Percentiles rank a stretch among this genome's conserved stretches.
Evolutionary conservation across 2,888 invertebrate genomes (phyloP).

Genomic region (Tetropium fuscum): DNA sequence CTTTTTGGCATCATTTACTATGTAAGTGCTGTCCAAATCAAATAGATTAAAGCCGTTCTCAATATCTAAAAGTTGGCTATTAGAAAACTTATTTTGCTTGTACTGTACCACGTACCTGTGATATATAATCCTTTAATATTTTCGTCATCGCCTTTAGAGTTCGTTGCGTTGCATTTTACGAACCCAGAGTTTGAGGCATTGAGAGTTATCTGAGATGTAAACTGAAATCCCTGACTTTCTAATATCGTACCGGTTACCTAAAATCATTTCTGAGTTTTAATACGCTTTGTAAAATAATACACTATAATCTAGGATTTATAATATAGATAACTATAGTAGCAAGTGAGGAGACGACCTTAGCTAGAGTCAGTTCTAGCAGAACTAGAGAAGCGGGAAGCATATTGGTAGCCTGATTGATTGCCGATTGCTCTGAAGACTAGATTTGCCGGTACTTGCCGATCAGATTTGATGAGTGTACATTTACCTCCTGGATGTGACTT

Average conservation of each 20-base stretch:
- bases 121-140: slow-evolving; percentile 43
- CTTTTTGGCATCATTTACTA: slow-evolving; percentile 47
- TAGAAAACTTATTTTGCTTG: background rate
- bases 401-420: no score
- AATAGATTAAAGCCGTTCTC: slow-evolving; percentile 65
- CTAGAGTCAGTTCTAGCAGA: no score
- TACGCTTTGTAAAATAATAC: background rate
- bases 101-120: slow-evolving; percentile 45
- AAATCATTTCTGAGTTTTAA: slow-evolving; percentile 26
- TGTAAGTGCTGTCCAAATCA: slow-evolving; percentile 62
- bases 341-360: no score
- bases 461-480: no score
- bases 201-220: slow-evolving; percentile 62
- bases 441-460: no score
- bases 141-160: slow-evolving; percentile 58
- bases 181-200: slow-evolving; percentile 64
- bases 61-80: slow-evolving; percentile 62
- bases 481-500: no score
- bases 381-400: no score
- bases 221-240: slow-evolving; percentile 40
- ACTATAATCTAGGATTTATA: no score
- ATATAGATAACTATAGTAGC: no score
- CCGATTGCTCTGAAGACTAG: no score
- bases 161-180: slow-evolving; percentile 65
- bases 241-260: slow-evolving; percentile 36